A percentile compares a stretch with the other conserved stretches of the same genome.
Evolutionary conservation across 1,140 invertebrate genomes (phyloP).

Genomic region (Drosophila novamexicana): DNA sequence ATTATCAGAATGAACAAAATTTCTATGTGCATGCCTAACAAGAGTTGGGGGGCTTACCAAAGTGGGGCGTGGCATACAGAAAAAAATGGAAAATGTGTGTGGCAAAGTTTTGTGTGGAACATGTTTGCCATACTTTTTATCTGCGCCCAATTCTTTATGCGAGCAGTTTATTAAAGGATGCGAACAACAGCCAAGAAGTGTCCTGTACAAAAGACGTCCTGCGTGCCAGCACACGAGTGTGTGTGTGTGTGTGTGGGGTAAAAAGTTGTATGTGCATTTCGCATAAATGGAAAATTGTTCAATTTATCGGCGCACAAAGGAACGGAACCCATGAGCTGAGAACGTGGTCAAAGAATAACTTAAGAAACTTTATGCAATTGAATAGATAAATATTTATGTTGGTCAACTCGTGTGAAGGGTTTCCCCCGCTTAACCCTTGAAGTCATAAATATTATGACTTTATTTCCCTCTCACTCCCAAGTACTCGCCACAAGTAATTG

Average conservation of each 20-base stretch:
- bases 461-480: background rate
- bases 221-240: background rate
- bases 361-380: slow-evolving; percentile 58
- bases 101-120: slow-evolving; percentile 53
- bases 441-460: background rate
- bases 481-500: slow-evolving; percentile 36
- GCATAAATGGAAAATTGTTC: slow-evolving; percentile 75
- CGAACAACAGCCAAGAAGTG: slow-evolving; percentile 29
- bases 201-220: slow-evolving; percentile 30
- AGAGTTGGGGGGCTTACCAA: slow-evolving; percentile 6
- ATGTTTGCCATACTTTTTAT: slow-evolving; percentile 63
- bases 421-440: slow-evolving; percentile 9
- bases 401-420: slow-evolving; percentile 31
- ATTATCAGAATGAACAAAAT: slow-evolving; percentile 37
- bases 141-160: slow-evolving; percentile 30
- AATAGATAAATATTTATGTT: slow-evolving; percentile 68
- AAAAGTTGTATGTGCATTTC: slow-evolving; percentile 74
- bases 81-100: background rate
- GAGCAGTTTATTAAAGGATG: slow-evolving; percentile 59
- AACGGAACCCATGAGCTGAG: no score
- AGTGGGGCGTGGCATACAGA: slow-evolving; percentile 36
- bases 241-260: slow-evolving; percentile 7
- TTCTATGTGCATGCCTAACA: slow-evolving; percentile 54
- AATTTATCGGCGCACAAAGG: slow-evolving; percentile 63
- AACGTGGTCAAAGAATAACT: slow-evolving; percentile 24